Evolutionary conservation across 1,140 invertebrate species (phyloP), one percentile per base, ranked within the genome.

Genomic region (Drosophila arawakana): DNA sequence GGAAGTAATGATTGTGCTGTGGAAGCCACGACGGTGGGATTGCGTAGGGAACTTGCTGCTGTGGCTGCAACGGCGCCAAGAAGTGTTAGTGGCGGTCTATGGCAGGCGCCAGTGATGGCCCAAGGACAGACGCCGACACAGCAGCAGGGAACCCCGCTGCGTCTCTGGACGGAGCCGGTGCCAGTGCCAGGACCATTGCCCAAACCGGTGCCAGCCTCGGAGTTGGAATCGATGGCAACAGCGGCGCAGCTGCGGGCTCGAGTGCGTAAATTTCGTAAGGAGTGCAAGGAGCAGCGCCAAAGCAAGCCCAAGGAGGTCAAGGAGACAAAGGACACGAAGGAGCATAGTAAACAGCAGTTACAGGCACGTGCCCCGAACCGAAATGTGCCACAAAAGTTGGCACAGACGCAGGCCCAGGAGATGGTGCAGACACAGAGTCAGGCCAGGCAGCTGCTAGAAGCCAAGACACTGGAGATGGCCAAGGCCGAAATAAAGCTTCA

Each of bases 31-130:
- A 47, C 59, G 4, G 44, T 67, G 13, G 44, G 60, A 0, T 11
- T 79, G 18, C 61, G 47, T 3, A 50, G 75, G 1, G 78, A 86
- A 46, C 13, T 78, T 30, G 81, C 78, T 1, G 81, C 82, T 4
- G 59, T 81, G 43, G 75, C 59, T 10, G 80, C 73, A 7, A 67
- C 80, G 2, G 82, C 76, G 1, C 55, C 62, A 3, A 67, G 44
- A 15, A 57, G 57, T n/a, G 49, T 18, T n/a, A 62, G n/a, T 10
- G 25, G 30, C 0, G 52, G 61, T 1, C 2, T 72, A 34, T 78
- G 76, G 73, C 76, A 71, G 47, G n/a, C 66, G 13, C 54, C 63
- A 30, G 35, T 70, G 39, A 15, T 21, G 13, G n/a, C 41, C 2
- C 41, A 47, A 3, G n/a, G 54, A 4, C 25, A n/a, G 37, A 7